Percentiles rank a stretch among this genome's conserved stretches.
Conservation (phyloP, 2,797 vertebrate genomes). For the Sciurus vulgaris region DNA sequence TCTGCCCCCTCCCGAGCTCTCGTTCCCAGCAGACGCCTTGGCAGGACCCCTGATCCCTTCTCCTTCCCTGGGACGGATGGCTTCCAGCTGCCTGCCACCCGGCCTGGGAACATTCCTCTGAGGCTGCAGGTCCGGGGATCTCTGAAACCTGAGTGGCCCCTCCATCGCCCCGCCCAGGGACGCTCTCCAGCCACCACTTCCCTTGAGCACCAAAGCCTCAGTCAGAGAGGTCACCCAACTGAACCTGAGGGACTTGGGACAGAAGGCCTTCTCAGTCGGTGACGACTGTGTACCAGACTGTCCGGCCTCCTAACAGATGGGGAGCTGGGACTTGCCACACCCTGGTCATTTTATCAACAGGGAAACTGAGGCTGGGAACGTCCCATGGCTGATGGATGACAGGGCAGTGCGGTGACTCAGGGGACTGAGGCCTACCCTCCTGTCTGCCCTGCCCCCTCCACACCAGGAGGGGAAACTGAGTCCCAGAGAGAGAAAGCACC, state of each 20-base stretch:
- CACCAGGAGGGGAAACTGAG: neutral
- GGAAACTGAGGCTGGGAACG: neutral
- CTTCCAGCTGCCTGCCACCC: conserved; percentile 91
- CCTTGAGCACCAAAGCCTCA: neutral
- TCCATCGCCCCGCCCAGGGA: neutral
- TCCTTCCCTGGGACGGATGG: conserved; percentile 85
- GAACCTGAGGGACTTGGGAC: neutral
- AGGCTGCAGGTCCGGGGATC: conserved; percentile 78
- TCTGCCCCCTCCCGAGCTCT: conserved; percentile 84
- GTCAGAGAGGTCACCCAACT: neutral
- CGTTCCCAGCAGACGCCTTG: conserved; percentile 90
- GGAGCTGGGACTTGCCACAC: neutral
- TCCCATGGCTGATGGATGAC: fast-evolving
- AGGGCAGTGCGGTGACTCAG: neutral
- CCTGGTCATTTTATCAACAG: neutral
- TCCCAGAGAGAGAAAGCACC: neutral
- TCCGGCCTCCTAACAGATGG: too few relatives aligned
- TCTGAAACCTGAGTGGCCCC: conserved; percentile 87
- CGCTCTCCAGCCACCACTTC: neutral
- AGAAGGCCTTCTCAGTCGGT: fast-evolving
- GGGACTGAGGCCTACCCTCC: neutral
- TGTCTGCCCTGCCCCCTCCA: neutral
- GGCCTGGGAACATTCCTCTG: conserved; percentile 93
- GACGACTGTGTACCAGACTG: fast-evolving
- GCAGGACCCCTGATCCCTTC: conserved; percentile 87